Conservation (phyloP, 1,140 invertebrate species). For the Metopolophium dirhodum region DNA sequence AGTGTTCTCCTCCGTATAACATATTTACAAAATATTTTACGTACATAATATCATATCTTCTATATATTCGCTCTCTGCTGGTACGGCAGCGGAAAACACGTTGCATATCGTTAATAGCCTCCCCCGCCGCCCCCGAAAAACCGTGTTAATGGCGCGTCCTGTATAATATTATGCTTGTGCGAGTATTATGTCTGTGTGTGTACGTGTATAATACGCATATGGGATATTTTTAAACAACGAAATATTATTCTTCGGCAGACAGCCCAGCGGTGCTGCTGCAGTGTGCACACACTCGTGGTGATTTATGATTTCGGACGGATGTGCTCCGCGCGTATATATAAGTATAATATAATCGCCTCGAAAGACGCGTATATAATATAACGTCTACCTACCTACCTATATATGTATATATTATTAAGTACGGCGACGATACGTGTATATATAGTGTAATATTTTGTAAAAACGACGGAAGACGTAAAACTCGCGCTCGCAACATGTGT, state of each 20-base stretch:
- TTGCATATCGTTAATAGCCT: slow-evolving; percentile 50
- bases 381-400: no score
- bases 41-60: not conserved
- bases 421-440: not conserved
- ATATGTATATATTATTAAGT: not conserved
- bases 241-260: slow-evolving; percentile 55
- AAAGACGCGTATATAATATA: not conserved
- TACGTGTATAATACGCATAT: not conserved
- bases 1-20: slow-evolving; percentile 29
- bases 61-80: not conserved
- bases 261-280: not conserved
- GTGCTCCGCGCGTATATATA: not conserved
- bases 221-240: slow-evolving; percentile 46
- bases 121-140: not conserved
- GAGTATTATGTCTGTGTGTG: not conserved
- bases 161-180: not conserved
- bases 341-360: not conserved
- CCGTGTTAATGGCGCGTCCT: slow-evolving; percentile 54
- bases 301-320: slow-evolving; percentile 40
- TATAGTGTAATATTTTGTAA: not conserved
- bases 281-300: not conserved
- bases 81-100: slow-evolving; percentile 22
- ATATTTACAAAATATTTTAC: not conserved
- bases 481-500: not conserved
- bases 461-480: slow-evolving; percentile 14